Base-by-base conservation (phyloP, 2,888 invertebrate species). In the Lasioglossum marginatum region DNA sequence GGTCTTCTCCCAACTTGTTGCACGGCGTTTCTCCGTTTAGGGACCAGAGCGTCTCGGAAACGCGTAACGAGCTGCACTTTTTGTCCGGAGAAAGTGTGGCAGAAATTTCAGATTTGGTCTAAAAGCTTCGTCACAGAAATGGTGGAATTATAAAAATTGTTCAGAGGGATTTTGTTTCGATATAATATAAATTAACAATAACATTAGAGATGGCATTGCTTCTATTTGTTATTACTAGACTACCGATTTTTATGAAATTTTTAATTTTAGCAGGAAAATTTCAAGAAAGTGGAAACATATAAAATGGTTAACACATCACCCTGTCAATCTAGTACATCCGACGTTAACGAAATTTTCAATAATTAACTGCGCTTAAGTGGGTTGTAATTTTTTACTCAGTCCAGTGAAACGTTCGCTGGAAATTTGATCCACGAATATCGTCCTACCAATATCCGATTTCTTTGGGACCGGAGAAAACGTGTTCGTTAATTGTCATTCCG, bases 401-500 rank as follows among this genome's bases (percentile, higher is more conserved):
- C 16, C 6, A 16, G 16, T 19, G 31, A 66, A 34, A 66, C 16
- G 66, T 66, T 40, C 14, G 27, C 60, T 27, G 52, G 40, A n/a
- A 27, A 45, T n/a, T n/a, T 27, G 31, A 40, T 63, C 31, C 63
- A 19, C 8, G 37, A 73, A 52, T 63, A 72, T 70, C 77, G 52
- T 71, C n/a, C 34, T 40, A 31, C n/a, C 68, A 70, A 70, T 78
- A 77, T 82, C 77, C 48, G n/a, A 45, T 70, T 4, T 12, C 57
- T 34, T 60, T 12, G 27, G 5, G 2, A 23, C 57, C 63, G 73
- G 40, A 75, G 40, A 48, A 45, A 8, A 23, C 45, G 37, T 68
- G 79, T 43, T 83, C 77, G 79, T 83, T 83, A 83, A 83, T 73
- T 83, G 79, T 83, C 70, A 71, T 75, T 79, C 60, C 73, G 48